Conservation (phyloP, 2,888 invertebrate genomes). For the Cyrtodaria siliqua region DNA sequence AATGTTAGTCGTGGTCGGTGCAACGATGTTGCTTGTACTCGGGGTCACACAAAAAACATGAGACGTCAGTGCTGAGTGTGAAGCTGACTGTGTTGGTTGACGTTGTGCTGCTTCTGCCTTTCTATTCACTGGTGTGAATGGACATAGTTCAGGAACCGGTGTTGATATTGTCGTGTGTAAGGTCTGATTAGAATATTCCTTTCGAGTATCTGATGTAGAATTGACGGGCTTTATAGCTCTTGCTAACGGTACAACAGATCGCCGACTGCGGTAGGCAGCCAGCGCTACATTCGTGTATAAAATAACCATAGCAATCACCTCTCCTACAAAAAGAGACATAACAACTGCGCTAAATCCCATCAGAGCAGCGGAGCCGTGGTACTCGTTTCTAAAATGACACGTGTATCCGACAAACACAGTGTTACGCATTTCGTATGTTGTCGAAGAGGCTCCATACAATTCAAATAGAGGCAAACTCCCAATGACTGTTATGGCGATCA, state of each 20-base stretch:
- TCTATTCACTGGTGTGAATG: too few species aligned
- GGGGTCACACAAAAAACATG: too few species aligned
- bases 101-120: too few species aligned
- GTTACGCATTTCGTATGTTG: neutral
- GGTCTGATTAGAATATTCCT: too few species aligned
- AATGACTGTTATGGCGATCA: constrained; percentile 20
- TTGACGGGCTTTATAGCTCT: too few species aligned
- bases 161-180: too few species aligned
- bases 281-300: constrained; percentile 59
- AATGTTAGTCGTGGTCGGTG: too few species aligned
- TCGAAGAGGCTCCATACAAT: constrained; percentile 60
- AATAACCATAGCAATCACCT: constrained; percentile 36
- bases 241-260: constrained; percentile 30
- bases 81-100: too few species aligned
- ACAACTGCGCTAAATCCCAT: constrained; percentile 38
- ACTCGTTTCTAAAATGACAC: constrained; percentile 57
- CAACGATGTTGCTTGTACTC: too few species aligned
- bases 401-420: constrained; percentile 27
- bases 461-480: constrained; percentile 61
- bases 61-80: too few species aligned
- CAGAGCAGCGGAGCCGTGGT: constrained; percentile 27
- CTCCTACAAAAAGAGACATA: constrained; percentile 30
- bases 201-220: too few species aligned
- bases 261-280: constrained; percentile 47
- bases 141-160: too few species aligned